Evolutionary conservation across 2,113 vertebrate species (phyloP), one percentile per base, ranked within the genome.

Genomic region (Ceratotherium simum): DNA sequence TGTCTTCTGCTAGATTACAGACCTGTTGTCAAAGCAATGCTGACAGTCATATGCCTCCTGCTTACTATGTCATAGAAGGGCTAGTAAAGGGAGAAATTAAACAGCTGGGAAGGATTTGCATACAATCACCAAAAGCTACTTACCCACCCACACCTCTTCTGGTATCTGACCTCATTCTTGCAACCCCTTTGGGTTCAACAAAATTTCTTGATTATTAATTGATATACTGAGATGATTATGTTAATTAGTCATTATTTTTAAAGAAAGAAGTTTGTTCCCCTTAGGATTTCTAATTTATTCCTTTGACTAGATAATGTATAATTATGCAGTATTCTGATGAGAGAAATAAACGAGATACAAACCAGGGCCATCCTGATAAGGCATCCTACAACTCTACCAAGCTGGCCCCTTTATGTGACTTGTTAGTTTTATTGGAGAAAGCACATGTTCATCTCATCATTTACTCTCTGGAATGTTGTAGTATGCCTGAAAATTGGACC

Each of bases 151-250:
- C 21, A 83, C 13, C 20, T 70, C 18, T 91, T 39, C 42, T 54
- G 6, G 18, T 48, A 65, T 67, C 8, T 87, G 58, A 81, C 62
- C 73, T 83, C 62, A 67, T 86, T 91, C 54, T 87, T 92, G 0
- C 36, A 80, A 67, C 16, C 16, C 20, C 29, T 89, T 95, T 76
- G 72, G 27, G 79, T 81, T 83, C 39, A 80, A 65, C 29, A 89
- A 64, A 82, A 96, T 93, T 78, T 95, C 64, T 97, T 89, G 67
- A 92, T 83, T 95, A 78, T n/a, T 95, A 62, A 91, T 64, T 87
- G 58, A 96, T 96, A 90, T 79, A 76, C 16, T 84, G 9, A 18
- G 20, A 93, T 80, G 82, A 84, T 96, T 90, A 91, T 89, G 78
- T 86, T 93, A 96, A 89, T 96, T 93, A 92, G 39, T 65, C 64